phyloP scores from a whole-genome alignment of 2,113 vertebrate genomes.

The Neofelis nebulosa region DNA sequence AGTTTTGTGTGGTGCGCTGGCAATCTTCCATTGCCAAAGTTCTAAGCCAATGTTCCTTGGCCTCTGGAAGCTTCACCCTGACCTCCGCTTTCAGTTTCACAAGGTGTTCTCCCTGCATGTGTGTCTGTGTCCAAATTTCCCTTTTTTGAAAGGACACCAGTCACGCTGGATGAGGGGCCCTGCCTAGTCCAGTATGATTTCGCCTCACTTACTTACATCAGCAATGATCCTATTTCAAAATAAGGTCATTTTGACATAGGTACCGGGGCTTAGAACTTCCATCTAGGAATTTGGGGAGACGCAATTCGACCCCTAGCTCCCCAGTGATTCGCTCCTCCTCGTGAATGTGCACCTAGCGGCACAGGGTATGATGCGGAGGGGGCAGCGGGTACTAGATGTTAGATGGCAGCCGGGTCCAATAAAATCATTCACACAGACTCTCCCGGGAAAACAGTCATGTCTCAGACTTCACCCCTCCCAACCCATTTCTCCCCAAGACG shows the following conservation, averaged over 20 bases:
- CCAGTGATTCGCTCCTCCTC: not conserved
- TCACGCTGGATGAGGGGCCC: not conserved
- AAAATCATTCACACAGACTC: not conserved
- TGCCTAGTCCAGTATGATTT: not conserved
- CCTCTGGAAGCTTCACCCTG: not conserved
- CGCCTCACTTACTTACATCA: not conserved
- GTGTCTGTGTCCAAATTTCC: not conserved
- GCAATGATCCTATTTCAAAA: not conserved
- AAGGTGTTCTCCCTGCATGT: fast-evolving
- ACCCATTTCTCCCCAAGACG: not conserved
- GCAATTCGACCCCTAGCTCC: fast-evolving
- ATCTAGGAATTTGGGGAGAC: not conserved
- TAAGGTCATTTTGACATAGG: not conserved
- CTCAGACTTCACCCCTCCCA: not conserved
- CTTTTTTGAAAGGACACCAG: not conserved
- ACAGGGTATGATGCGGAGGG: not conserved
- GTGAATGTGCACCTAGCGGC: not conserved
- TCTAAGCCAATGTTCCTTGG: not conserved
- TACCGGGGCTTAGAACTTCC: not conserved
- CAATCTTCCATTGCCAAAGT: too few relatives aligned
- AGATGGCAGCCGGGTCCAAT: not conserved
- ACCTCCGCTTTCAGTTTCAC: not conserved
- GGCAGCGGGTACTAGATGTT: not conserved
- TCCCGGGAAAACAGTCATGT: not conserved
- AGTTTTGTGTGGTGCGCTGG: not conserved